These are phyloP conservation scores for Notothenia coriiceps DNA, from an alignment of 2,113 vertebrate species.

Conservation along the genomic window DNA sequence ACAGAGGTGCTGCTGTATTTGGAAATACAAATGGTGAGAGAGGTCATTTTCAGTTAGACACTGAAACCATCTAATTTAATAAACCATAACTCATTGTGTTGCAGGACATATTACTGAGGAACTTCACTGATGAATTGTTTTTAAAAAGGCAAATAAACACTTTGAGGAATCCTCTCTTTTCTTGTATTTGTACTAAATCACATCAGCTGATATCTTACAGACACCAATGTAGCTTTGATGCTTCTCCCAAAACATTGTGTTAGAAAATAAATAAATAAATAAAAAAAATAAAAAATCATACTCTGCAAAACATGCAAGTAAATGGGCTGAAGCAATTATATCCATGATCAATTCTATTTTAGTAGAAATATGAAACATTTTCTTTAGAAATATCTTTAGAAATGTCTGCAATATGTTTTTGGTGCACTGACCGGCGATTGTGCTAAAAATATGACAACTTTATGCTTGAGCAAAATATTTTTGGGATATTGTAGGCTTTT, in stretches of 20 bases:
- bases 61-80: slow-evolving; percentile 71
- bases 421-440: neutral
- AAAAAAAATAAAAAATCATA: neutral
- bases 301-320: neutral
- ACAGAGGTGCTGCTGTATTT: slow-evolving; percentile 21
- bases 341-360: neutral
- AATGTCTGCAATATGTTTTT: neutral
- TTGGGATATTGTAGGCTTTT: neutral
- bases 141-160: slow-evolving; percentile 67
- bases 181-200: slow-evolving; percentile 61
- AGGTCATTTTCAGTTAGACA: slow-evolving; percentile 59
- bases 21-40: slow-evolving; percentile 31
- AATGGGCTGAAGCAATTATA: neutral
- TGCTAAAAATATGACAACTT: neutral
- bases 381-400: neutral
- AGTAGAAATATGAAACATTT: neutral
- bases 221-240: slow-evolving; percentile 41
- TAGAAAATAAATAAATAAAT: too few relatives aligned
- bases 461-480: neutral
- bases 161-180: slow-evolving; percentile 57
- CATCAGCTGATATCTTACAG: slow-evolving; percentile 14
- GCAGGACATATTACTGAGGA: slow-evolving; percentile 26
- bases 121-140: slow-evolving; percentile 56
- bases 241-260: neutral
- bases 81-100: slow-evolving; percentile 59